These are phyloP conservation scores for Scaptomyza graminum DNA, from an alignment of 1,140 invertebrate species.

Conservation along the genomic window DNA sequence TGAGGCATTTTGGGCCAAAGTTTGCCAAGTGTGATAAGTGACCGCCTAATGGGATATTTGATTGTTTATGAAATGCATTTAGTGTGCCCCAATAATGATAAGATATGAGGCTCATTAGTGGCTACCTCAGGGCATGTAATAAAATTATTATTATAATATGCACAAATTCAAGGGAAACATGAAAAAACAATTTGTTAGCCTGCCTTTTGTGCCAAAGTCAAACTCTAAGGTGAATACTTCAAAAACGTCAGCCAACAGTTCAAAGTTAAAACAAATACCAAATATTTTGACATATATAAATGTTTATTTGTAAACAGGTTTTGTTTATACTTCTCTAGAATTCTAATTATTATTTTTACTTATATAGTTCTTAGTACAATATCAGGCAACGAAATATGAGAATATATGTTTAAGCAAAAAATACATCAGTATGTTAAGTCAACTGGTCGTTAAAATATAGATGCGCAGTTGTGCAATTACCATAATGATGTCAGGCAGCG, in stretches of 20 bases:
- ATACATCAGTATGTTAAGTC: conserved; percentile 2
- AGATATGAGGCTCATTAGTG: conserved; percentile 37
- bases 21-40: conserved; percentile 72
- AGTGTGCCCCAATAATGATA: conserved; percentile 22
- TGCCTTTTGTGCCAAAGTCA: conserved; percentile 5
- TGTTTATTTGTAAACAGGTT: neutral
- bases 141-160: conserved; percentile 17
- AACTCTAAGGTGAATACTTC: conserved; percentile 22
- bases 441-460: conserved; percentile 68
- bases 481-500: conserved; percentile 65
- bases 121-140: conserved; percentile 18
- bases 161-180: conserved; percentile 17
- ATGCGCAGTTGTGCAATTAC: conserved; percentile 64
- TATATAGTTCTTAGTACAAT: too few relatives aligned
- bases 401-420: neutral
- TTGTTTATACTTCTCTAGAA: too few relatives aligned
- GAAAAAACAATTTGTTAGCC: conserved; percentile 28
- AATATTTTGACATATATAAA: neutral
- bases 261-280: neutral
- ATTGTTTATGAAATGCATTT: conserved; percentile 56
- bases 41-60: conserved; percentile 49
- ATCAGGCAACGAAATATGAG: too few relatives aligned
- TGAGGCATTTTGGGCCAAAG: conserved; percentile 30
- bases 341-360: too few relatives aligned
- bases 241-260: conserved; percentile 32